Percentiles rank a stretch among this genome's conserved stretches.
Conservation (phyloP, 2,888 invertebrate genomes). For the Erebia palarica region DNA sequence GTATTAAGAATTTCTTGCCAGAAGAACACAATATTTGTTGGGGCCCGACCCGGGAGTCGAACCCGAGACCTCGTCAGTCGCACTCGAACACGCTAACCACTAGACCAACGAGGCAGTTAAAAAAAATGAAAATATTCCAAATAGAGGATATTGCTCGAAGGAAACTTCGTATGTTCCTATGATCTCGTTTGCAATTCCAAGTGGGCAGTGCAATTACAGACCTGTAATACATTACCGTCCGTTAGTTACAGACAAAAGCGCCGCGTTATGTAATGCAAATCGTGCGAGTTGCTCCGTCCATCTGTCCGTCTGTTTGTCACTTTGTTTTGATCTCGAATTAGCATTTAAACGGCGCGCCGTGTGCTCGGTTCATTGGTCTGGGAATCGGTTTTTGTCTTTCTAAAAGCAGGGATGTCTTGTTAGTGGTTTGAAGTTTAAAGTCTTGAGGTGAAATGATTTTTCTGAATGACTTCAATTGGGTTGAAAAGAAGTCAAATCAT, state of each 20-base stretch:
- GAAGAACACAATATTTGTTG: no score
- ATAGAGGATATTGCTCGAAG: no score
- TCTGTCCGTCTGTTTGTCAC: conserved; percentile 42
- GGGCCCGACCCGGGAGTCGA: no score
- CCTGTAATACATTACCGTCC: conserved; percentile 8
- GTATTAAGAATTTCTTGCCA: no score
- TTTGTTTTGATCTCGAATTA: conserved; percentile 45
- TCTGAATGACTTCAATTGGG: not conserved
- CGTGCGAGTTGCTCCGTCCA: conserved; percentile 30
- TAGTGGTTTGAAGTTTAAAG: not conserved
- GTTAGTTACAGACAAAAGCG: conserved; percentile 26
- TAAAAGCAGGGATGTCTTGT: conserved; percentile 13
- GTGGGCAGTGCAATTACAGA: conserved; percentile 3
- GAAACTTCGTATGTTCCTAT: not conserved
- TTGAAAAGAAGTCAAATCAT: no score
- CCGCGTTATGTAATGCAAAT: conserved; percentile 44
- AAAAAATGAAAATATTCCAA: no score
- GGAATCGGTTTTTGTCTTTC: conserved; percentile 33
- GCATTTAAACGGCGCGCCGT: conserved; percentile 41
- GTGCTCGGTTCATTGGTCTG: conserved; percentile 30
- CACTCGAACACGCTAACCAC: no score
- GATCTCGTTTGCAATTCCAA: not conserved
- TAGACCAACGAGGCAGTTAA: no score
- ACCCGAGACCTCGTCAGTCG: no score
- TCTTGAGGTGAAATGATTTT: not conserved